Evolutionary conservation across 2,888 invertebrate species (phyloP), one percentile per base, ranked within the genome.

Genomic region (Mamestra brassicae): DNA sequence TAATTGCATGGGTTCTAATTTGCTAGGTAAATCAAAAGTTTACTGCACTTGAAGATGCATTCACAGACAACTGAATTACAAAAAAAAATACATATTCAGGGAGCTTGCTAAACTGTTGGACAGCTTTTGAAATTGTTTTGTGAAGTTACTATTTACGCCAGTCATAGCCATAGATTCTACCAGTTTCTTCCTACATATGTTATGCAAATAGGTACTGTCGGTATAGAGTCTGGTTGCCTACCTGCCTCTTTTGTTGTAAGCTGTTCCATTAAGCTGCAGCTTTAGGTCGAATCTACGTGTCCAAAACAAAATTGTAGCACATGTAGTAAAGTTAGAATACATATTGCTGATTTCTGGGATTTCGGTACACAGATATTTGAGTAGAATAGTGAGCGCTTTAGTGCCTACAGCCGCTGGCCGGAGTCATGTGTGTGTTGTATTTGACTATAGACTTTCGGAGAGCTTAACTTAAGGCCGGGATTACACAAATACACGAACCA

Each of bases 291-390:
- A 42, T 52, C 15, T 47, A 11, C 65, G 47, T 50, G 17, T 65
- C 15, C 52, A 34, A 52, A 67, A 69, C 70, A 66, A 63, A 63
- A 50, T 42, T 15, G 65, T 47, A 11, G n/a, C 57, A 69, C 34
- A 57, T 63, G 64, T 66, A 55, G 38, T 34, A 38, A 75, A 67
- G 57, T 81, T 63, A 81, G 76, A 63, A 81, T 78, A 81, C 76
- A 81, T 76, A 78, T 81, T 81, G 67, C 68, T 81, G 34, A 76
- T 78, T 81, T 76, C 58, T 63, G 58, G 36, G 50, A 54, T 63
- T 57, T 54, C 62, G 62, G 36, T 42, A 7, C 38, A n/a, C 52
- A 47, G 50, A 63, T 63, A 67, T 61, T 78, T 68, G n/a, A 63
- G 55, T 45, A 47, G 57, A 62, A 62, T 45, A 11, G 81, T n/a